Evolutionary conservation across 1,140 invertebrate species (phyloP), one percentile per base, ranked within the genome.

Genomic region (Sarcophaga bullata): DNA sequence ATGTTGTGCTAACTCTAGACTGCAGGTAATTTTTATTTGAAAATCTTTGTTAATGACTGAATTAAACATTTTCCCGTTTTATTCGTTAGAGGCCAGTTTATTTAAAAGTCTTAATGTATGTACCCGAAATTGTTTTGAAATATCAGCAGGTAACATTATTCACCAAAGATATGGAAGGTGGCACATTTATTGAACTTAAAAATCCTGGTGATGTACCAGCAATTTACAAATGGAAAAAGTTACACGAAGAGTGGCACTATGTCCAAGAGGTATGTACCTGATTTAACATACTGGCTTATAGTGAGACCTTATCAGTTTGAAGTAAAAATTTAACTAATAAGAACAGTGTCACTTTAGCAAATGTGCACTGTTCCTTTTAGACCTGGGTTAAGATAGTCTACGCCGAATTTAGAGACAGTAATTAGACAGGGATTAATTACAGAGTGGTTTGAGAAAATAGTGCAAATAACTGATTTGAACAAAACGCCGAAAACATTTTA

Each of bases 61-160:
- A 37, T 37, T 37, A 37, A 37, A 37, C 25, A 37, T 37, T 37
- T 37, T 37, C 4, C 25, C 25, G 10, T 52, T 52, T 48, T n/a
- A 8, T 25, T 50, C 4, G 25, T 37, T 17, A 88, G 0, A 86
- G 84, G 47, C 46, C 81, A 0, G 58, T 89, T 0, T 13, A 17
- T 0, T 50, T 89, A 3, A 82, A 80, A 4, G 73, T 87, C 0
- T 0, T 46, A 3, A 72, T 89, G 1, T 80, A 58, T 19, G 81
- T 84, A 73, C 88, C 88, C 2, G 84, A 86, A 6, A 15, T 89
- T 13, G 48, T 48, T 3, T 86, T 89, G n/a, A 49, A 83, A 0
- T 84, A 85, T 15, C 84, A 86, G 3, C 84, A 88, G 2, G 8
- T 89, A 25, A 83, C 86, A 17, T 83, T 89, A 2, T 89, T 89